These are phyloP conservation scores for Coleophora flavipennella DNA, from an alignment of 2,888 invertebrate genomes.

Conservation along the genomic window DNA sequence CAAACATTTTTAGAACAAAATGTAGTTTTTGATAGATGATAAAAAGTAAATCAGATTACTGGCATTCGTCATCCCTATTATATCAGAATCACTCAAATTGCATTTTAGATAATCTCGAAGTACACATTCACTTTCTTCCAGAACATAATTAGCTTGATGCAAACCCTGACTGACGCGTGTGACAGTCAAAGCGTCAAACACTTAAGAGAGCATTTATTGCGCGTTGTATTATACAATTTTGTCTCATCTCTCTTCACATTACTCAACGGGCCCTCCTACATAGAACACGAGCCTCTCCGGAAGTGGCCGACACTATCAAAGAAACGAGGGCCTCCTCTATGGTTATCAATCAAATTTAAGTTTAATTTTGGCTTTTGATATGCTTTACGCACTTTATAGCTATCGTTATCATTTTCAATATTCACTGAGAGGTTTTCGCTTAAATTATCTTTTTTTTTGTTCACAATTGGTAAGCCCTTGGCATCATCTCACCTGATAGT, in stretches of 20 bases:
- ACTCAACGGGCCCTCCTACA: conserved; percentile 47
- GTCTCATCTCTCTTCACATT: conserved; percentile 46
- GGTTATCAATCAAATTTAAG: conserved; percentile 23
- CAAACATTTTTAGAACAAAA: no score
- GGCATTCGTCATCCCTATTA: no score
- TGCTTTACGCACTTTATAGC: no score
- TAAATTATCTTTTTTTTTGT: no score
- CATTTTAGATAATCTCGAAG: no score
- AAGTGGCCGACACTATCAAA: conserved; percentile 29
- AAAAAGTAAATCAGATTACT: no score
- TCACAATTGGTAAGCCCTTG: no score
- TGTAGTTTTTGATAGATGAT: no score
- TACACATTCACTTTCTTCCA: conserved; percentile 11
- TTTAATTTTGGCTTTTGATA: neutral
- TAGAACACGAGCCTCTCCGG: conserved; percentile 27
- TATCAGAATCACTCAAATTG: no score
- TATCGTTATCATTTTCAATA: no score
- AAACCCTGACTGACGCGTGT: conserved; percentile 18
- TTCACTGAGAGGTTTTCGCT: no score
- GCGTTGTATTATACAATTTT: conserved; percentile 42
- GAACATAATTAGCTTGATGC: conserved; percentile 17
- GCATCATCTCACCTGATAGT: no score
- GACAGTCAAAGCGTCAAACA: conserved; percentile 27
- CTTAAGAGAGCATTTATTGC: conserved; percentile 43
- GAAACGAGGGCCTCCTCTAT: conserved; percentile 29